Evolutionary conservation across 64 coral and sea anemone genomes (phyloP), one percentile per base, ranked within the genome.

Genomic region (Dendrophyllia cribrosa): DNA sequence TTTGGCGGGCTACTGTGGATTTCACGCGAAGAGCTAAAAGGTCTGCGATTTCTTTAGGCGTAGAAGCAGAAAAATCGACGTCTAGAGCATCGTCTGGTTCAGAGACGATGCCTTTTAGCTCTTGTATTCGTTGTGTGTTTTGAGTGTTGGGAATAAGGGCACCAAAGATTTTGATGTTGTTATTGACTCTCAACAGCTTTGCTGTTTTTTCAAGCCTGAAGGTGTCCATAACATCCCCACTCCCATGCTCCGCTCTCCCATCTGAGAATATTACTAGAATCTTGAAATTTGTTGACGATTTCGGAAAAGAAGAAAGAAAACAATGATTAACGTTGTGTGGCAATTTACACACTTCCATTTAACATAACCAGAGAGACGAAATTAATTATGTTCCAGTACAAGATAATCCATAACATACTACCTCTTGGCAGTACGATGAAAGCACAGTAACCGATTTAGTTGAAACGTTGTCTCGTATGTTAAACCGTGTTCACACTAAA

Each of bases 81-180:
- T 90, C 62, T 43, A 90, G 56, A 12, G 62, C 88, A 15, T 90
- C 76, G 2, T 9, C 20, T 81, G 23, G 50, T 7, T 90, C 76
- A 9, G 88, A 81, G n/a, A 58, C 88, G 15, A 90, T 44, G 23
- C 76, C 25, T 58, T 90, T 66, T 8, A 90, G 76, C 26, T 81
- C 76, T 19, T 90, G 48, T 70, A 90, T 58, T 72, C 76, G 63
- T 70, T 49, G 76, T 5, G 63, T 43, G 12, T 43, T 9, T 0
- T 68, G 9, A 6, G n/a, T 70, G 7, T 62, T 82, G 51, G 76
- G 63, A 19, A 90, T 78, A 19, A 70, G 61, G 19, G 48, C 88
- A 59, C 88, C 88, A 58, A 90, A 13, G 17, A 90, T 70, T 9
- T 69, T 82, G 88, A 90, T 71, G 52, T 81, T 47, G 23, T 79